Percentiles rank a stretch among this genome's conserved stretches.
Conservation (phyloP, 1,140 invertebrate genomes). For the Eueides isabella region DNA sequence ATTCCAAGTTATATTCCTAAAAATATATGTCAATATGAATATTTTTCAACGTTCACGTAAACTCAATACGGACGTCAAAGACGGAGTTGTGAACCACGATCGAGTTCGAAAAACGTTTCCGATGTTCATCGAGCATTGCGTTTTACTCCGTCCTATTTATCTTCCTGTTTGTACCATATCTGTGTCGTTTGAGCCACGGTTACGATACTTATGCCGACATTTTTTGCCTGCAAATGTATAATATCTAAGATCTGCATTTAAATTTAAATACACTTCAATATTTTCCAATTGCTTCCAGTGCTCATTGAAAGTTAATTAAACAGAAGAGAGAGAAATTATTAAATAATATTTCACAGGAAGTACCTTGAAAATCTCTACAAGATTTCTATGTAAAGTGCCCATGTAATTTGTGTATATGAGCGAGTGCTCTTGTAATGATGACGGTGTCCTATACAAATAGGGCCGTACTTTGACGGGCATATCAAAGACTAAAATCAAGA, state of each 20-base stretch:
- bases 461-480: constrained; percentile 14
- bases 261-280: neutral
- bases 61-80: constrained; percentile 47
- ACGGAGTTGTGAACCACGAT: constrained; percentile 54
- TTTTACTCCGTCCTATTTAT: constrained; percentile 53
- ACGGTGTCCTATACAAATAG: constrained; percentile 16
- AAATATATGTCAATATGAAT: constrained; percentile 3
- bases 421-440: constrained; percentile 10
- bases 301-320: neutral
- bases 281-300: neutral
- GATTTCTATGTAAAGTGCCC: neutral
- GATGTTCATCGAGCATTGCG: constrained; percentile 47
- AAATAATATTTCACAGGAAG: too few species aligned
- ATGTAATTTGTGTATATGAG: constrained; percentile 2
- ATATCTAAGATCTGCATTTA: neutral
- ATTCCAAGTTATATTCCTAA: neutral
- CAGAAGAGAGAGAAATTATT: neutral
- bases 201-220: neutral
- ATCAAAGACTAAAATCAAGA: constrained; percentile 18
- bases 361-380: neutral
- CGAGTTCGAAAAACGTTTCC: constrained; percentile 59
- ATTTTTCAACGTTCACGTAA: constrained; percentile 37
- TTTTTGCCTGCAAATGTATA: neutral
- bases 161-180: constrained; percentile 40
- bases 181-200: constrained; percentile 27